phyloP scores from a whole-genome alignment of 2,797 vertebrate species.

The Austrolebias charrua region DNA sequence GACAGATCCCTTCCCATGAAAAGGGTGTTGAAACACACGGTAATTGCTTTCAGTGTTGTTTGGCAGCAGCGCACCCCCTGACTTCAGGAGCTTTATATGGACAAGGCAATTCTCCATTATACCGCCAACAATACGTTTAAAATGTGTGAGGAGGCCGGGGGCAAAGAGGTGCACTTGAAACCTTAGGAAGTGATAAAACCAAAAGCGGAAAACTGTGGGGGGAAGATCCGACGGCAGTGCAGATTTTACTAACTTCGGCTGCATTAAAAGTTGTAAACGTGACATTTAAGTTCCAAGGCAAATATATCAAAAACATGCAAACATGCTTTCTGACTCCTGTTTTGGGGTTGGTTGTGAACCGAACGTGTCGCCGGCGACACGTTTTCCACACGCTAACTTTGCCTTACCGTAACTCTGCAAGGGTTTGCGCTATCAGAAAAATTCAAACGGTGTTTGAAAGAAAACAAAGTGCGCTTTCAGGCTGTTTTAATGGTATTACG shows the following conservation, averaged over 20 bases:
- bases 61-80: constrained; percentile 66
- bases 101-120: constrained; percentile 69
- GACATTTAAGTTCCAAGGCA: constrained; percentile 20
- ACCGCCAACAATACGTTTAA: constrained; percentile 60
- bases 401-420: no score
- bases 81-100: constrained; percentile 70
- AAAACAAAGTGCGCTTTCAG: no score
- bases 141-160: constrained; percentile 32
- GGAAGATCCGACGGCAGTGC: constrained; percentile 16
- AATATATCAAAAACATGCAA: constrained; percentile 36
- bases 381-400: no score
- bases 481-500: no score
- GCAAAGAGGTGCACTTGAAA: constrained; percentile 29
- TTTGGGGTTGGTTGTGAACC: no score
- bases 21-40: constrained; percentile 74
- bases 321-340: constrained; percentile 35
- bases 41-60: constrained; percentile 78
- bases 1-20: constrained; percentile 68
- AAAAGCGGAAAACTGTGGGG: constrained; percentile 25
- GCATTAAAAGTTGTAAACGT: background rate
- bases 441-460: no score
- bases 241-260: constrained; percentile 11
- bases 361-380: no score
- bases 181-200: constrained; percentile 56
- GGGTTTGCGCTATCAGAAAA: no score